Percentiles rank a stretch among this genome's conserved stretches.
phyloP scores from a whole-genome alignment of 2,113 vertebrate genomes.

The Cephalopholis sonnerati region DNA sequence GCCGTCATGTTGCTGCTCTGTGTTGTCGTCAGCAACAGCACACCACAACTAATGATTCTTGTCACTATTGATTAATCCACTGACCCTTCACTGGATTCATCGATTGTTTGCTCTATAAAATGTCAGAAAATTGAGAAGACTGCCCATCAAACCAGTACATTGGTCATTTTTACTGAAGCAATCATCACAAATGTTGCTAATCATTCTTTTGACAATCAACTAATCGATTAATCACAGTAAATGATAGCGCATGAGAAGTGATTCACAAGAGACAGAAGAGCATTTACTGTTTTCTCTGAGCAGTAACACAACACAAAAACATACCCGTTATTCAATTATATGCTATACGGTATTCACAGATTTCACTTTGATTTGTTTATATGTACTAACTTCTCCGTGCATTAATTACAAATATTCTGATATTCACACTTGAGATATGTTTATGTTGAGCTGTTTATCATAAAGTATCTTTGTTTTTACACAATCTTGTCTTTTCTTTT shows the following conservation, averaged over 20 bases:
- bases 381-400: conserved; percentile 3
- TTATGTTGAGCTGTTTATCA: conserved; percentile 20
- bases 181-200: not conserved
- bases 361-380: conserved; percentile 10
- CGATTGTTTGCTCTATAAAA: not conserved
- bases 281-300: conserved; percentile 1
- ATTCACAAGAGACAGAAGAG: not conserved
- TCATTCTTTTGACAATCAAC: not conserved
- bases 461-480: conserved; percentile 40
- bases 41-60: not conserved
- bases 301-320: conserved; percentile 27
- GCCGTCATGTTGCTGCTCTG: not conserved
- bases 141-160: not conserved
- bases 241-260: not conserved
- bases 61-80: not conserved
- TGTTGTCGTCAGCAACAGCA: conserved; percentile 1
- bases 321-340: not conserved
- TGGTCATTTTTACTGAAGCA: not conserved
- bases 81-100: not conserved
- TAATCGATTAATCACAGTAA: not conserved
- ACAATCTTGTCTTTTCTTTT: conserved; percentile 3
- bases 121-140: not conserved
- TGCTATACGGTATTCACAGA: not conserved
- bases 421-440: not conserved
- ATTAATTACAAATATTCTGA: not conserved